These are phyloP conservation scores for Catharus ustulatus DNA, from an alignment of 2,797 vertebrate species.

Conservation along the genomic window DNA sequence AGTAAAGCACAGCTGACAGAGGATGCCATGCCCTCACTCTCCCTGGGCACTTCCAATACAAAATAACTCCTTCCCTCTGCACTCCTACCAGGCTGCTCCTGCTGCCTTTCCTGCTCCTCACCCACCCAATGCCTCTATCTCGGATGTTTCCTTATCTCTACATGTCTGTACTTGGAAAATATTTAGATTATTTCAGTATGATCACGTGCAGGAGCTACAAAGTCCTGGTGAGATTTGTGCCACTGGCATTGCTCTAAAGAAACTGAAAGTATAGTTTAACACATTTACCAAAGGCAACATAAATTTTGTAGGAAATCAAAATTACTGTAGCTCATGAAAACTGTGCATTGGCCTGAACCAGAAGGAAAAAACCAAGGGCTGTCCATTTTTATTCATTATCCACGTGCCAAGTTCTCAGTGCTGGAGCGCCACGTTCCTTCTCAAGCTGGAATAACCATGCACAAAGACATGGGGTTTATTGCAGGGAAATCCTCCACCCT, in stretches of 20 bases:
- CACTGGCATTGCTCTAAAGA: background rate
- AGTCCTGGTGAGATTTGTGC: background rate
- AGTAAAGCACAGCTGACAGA: slow-evolving; percentile 4
- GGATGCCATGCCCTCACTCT: background rate
- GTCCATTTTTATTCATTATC: background rate
- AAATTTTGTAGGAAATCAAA: background rate
- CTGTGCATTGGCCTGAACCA: background rate
- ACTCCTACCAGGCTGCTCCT: background rate
- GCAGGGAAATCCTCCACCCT: background rate
- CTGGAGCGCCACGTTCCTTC: background rate
- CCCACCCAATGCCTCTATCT: background rate
- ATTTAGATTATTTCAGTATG: background rate
- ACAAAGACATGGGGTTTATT: background rate
- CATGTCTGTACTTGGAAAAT: background rate
- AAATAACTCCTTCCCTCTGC: background rate
- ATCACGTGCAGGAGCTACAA: background rate
- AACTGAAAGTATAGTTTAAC: background rate
- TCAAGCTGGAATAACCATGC: background rate
- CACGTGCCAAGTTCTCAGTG: background rate
- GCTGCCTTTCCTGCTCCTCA: background rate
- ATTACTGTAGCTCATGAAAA: background rate
- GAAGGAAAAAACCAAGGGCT: background rate
- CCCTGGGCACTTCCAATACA: background rate
- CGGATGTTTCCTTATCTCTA: background rate
- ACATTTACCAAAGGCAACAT: background rate